Conservation (phyloP, 2,888 invertebrate species). For the Tenthredo livida region DNA sequence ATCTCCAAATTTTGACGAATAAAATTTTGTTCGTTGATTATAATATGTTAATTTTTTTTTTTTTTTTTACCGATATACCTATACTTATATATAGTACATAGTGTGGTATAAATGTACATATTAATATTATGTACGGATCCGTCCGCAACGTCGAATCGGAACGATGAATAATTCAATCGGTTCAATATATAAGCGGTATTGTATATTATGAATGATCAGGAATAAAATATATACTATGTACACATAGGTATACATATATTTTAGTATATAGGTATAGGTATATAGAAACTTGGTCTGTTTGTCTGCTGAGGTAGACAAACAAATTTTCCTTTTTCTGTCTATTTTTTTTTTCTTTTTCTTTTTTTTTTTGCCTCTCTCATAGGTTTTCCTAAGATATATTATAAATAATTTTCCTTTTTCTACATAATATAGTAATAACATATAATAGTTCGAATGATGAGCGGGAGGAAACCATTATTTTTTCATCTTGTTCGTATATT, state of each 20-base stretch:
- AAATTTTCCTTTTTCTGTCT: slow-evolving; percentile 1
- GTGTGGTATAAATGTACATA: not conserved
- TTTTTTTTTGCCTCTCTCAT: not conserved
- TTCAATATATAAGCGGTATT: slow-evolving; percentile 23
- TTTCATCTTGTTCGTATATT: not conserved
- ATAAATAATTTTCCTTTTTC: not conserved
- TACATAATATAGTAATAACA: not conserved
- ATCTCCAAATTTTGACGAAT: too few relatives aligned
- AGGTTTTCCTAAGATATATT: not conserved
- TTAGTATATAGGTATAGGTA: not conserved
- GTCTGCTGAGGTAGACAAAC: slow-evolving; percentile 3
- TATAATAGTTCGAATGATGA: not conserved
- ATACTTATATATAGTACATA: too few relatives aligned
- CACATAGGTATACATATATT: not conserved
- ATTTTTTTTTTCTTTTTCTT: slow-evolving; percentile 7
- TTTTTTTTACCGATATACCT: too few relatives aligned
- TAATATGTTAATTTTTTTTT: too few relatives aligned
- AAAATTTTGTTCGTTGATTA: too few relatives aligned
- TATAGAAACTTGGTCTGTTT: not conserved
- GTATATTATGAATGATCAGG: not conserved
- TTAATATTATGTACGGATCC: not conserved
- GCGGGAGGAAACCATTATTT: slow-evolving; percentile 61
- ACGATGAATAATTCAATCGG: slow-evolving; percentile 41
- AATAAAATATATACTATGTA: not conserved
- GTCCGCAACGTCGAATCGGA: slow-evolving; percentile 2